Percentiles rank a stretch among this genome's conserved stretches.
These are phyloP conservation scores for Lasaia peninsularis DNA, from an alignment of 1,140 invertebrate species.

Conservation along the genomic window DNA sequence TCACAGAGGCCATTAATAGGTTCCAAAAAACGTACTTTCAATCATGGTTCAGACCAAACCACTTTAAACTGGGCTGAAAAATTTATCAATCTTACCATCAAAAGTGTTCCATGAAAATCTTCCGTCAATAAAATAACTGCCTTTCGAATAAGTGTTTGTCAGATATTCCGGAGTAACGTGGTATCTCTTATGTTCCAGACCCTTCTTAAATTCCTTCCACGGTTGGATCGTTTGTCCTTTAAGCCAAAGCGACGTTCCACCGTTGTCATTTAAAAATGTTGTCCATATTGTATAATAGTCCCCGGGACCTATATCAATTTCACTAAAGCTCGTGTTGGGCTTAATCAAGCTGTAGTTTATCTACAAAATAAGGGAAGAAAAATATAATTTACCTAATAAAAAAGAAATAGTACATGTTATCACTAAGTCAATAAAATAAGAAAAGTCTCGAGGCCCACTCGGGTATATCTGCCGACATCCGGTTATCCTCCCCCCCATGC, in stretches of 20 bases:
- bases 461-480: too few relatives aligned
- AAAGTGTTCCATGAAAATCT: slow-evolving; percentile 40
- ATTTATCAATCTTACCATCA: slow-evolving; percentile 37
- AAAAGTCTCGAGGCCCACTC: too few relatives aligned
- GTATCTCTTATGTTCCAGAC: slow-evolving; percentile 30
- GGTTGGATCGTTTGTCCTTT: slow-evolving; percentile 24
- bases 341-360: slow-evolving; percentile 38
- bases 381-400: too few relatives aligned
- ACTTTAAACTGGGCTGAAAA: neutral
- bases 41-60: too few relatives aligned
- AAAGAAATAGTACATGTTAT: neutral
- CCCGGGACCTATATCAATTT: slow-evolving; percentile 17
- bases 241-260: slow-evolving; percentile 36
- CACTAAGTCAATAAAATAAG: slow-evolving; percentile 1
- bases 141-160: slow-evolving; percentile 13
- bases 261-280: slow-evolving; percentile 30
- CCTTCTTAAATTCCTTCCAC: slow-evolving; percentile 18
- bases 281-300: slow-evolving; percentile 44
- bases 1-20: too few relatives aligned
- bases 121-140: slow-evolving; percentile 22
- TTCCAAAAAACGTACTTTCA: too few relatives aligned
- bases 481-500: too few relatives aligned
- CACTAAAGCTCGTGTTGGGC: slow-evolving; percentile 15
- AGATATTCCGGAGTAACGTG: slow-evolving; percentile 26
- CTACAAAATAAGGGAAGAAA: slow-evolving; percentile 28